Percentiles rank a stretch among this genome's conserved stretches.
Evolutionary conservation across 2,113 vertebrate genomes (phyloP).

Genomic region (Opisthocomus hoazin): DNA sequence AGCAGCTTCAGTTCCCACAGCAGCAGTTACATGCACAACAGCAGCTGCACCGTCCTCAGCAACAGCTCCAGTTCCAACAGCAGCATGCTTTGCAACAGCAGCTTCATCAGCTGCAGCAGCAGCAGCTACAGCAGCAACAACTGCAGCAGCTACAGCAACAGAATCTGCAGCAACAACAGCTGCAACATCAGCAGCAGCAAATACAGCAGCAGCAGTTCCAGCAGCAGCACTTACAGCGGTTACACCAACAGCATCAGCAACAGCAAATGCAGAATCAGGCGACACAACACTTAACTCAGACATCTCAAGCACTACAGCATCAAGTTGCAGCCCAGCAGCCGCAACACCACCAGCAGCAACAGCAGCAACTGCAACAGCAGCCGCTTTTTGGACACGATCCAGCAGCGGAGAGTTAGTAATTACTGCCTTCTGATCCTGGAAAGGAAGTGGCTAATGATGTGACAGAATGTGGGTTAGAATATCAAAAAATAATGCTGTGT

Average conservation of each 20-base stretch:
- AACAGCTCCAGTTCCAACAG: constrained; percentile 78
- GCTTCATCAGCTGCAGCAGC: constrained; percentile 74
- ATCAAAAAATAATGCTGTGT: background rate
- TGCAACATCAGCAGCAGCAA: constrained; percentile 69
- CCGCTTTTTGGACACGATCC: constrained; percentile 93
- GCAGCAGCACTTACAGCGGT: constrained; percentile 74
- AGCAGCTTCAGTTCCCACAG: constrained; percentile 73
- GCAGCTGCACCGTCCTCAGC: constrained; percentile 78
- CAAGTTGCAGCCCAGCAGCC: constrained; percentile 73
- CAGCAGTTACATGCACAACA: constrained; percentile 78
- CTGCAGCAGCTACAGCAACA: constrained; percentile 72
- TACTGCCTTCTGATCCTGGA: background rate
- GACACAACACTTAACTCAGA: constrained; percentile 56
- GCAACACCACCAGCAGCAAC: constrained; percentile 66
- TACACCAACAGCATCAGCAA: constrained; percentile 67
- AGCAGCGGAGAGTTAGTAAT: constrained; percentile 85
- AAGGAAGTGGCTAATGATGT: background rate
- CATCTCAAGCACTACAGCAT: constrained; percentile 71
- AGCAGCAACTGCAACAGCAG: constrained; percentile 71
- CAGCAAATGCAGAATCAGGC: constrained; percentile 72
- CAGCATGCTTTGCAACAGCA: constrained; percentile 79
- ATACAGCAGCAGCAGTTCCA: constrained; percentile 76
- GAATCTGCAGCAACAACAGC: constrained; percentile 76
- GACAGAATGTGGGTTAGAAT: background rate
- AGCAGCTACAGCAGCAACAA: constrained; percentile 76